Base-by-base conservation (phyloP, 2,888 invertebrate species). In the Sphinx pinastri region DNA sequence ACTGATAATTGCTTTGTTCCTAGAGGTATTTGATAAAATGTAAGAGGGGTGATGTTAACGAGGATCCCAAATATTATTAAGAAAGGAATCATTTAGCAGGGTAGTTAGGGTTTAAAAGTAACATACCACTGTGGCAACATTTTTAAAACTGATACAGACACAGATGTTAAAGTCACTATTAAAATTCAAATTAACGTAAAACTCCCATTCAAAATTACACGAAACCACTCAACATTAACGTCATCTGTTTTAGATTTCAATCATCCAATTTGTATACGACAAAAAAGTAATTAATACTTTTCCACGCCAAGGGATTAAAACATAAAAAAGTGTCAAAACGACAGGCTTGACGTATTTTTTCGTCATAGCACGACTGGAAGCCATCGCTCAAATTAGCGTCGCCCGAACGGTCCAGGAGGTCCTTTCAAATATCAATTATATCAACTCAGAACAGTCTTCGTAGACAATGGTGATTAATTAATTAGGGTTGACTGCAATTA, bases 361-460 rank as follows among this genome's bases (percentile, higher is more conserved):
- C 74, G 73, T 74, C 77, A 63, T 47, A 49, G 77, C 73, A 71
- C 72, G 76, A 69, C 78, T 84, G 78, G 81, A 82, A 85, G 83
- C 78, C 85, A 86, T 88, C 86, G 83, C 80, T 87, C 86, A 87
- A 90, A 90, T 90, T 89, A 88, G 81, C 82, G 85, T 81, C 82
- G 80, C 78, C 75, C 68, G 73, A 71, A 70, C 81, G 81, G 84
- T 80, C 84, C 85, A 83, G 84, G 83, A 87, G 90, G 88, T 88
- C 89, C 88, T 85, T 92, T 92, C 89, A 93, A 92, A 92, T 93
- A 92, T 92, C 92, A 93, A 92, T 93, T 92, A 92, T 89, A 88
- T 87, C 85, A 38, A 38, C 38, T 38, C 38, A 82, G 79, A 77
- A 78, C 84, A 86, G 89, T 85, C 82, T 80, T 79, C 86, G 80